A percentile compares a stretch with the other conserved stretches of the same genome.
Evolutionary conservation across 2,797 vertebrate species (phyloP).

Genomic region (Taenioides sp.): DNA sequence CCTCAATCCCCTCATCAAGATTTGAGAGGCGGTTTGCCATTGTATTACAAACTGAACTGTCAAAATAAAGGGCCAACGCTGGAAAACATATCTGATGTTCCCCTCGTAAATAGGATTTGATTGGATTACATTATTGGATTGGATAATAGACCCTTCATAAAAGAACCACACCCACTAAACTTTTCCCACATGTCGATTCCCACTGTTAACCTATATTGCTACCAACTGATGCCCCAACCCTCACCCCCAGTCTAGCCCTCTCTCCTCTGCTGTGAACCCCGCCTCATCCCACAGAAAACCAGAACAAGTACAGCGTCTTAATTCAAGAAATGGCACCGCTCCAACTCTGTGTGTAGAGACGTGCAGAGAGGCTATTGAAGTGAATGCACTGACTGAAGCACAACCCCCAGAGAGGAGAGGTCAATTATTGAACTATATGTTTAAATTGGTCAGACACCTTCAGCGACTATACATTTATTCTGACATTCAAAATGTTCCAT

Average conservation of each 20-base stretch:
- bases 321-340: conserved; percentile 54
- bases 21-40: background rate
- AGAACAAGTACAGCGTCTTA: conserved; percentile 61
- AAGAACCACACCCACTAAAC: conserved; percentile 17
- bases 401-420: conserved; percentile 34
- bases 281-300: conserved; percentile 23
- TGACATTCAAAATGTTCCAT: conserved; percentile 31
- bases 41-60: background rate
- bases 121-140: conserved; percentile 4
- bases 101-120: conserved; percentile 1
- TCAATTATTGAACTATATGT: conserved; percentile 48
- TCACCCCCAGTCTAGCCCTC: background rate
- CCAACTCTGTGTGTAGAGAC: conserved; percentile 49
- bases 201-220: conserved; percentile 19
- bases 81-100: background rate
- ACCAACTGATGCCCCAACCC: conserved; percentile 6
- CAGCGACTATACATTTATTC: conserved; percentile 27
- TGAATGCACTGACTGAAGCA: conserved; percentile 41
- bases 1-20: background rate
- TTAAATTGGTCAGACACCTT: conserved; percentile 40
- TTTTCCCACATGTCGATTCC: background rate
- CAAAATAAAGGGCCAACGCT: background rate
- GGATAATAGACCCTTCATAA: conserved; percentile 5
- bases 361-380: conserved; percentile 40
- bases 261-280: background rate